Evolutionary conservation across 1,140 invertebrate species (phyloP).

Genomic region (Lepidostoma basale): DNA sequence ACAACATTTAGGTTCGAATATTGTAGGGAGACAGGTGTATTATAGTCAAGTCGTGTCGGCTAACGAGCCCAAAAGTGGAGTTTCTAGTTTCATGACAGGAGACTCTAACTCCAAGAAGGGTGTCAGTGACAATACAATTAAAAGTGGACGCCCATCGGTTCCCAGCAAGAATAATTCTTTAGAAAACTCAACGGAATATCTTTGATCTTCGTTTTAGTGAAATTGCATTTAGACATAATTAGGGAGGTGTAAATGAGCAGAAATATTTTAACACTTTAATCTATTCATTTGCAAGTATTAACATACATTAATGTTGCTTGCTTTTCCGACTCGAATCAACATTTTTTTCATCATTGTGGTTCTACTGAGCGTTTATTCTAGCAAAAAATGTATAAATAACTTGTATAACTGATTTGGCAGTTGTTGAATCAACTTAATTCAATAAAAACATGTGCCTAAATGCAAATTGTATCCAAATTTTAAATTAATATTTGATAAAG

Average conservation of each 20-base stretch:
- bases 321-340: no score
- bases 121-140: slow-evolving; percentile 23
- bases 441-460: no score
- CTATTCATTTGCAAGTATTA: no score
- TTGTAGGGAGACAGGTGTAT: slow-evolving; percentile 43
- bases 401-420: no score
- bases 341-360: background rate
- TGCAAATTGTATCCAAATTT: no score
- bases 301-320: no score
- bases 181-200: slow-evolving; percentile 42
- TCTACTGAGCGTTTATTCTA: no score
- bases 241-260: background rate
- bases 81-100: slow-evolving; percentile 17
- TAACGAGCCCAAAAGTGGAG: slow-evolving; percentile 4
- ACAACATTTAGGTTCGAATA: slow-evolving; percentile 43
- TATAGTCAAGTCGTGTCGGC: slow-evolving; percentile 42
- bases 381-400: no score
- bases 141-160: slow-evolving; percentile 24
- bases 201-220: slow-evolving; percentile 36
- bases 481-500: no score
- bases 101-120: slow-evolving; percentile 33
- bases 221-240: background rate
- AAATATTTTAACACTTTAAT: background rate
- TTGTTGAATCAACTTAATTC: no score
- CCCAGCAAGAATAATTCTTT: slow-evolving; percentile 37